These are phyloP conservation scores for Temnopleurus reevesii DNA, from an alignment of 53 echinoderm and acorn worm genomes.

Conservation along the genomic window DNA sequence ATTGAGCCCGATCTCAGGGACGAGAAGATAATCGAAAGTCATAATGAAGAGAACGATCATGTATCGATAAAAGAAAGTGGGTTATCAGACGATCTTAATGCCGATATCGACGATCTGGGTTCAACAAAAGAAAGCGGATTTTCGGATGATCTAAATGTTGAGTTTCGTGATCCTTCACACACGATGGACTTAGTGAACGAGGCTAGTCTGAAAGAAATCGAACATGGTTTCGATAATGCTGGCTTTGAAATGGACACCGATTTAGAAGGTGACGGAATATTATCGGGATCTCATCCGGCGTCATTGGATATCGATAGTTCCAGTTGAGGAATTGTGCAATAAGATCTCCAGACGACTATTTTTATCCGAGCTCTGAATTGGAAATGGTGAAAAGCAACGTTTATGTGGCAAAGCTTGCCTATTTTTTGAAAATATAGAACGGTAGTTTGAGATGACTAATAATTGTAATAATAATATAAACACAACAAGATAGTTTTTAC, in stretches of 20 bases:
- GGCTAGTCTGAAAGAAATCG: background rate
- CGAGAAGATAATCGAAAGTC: background rate
- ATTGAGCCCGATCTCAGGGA: background rate
- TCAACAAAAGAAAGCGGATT: background rate
- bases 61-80: background rate
- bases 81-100: background rate
- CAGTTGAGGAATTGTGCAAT: background rate
- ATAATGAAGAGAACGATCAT: background rate
- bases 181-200: background rate
- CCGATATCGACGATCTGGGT: background rate
- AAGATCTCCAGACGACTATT: background rate
- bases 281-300: background rate
- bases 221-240: background rate
- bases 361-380: background rate
- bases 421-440: background rate
- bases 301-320: constrained; percentile 2
- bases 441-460: background rate
- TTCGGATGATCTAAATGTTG: constrained; percentile 7
- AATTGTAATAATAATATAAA: background rate
- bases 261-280: background rate
- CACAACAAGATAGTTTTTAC: too few species aligned
- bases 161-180: background rate
- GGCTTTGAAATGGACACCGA: background rate
- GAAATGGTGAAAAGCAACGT: background rate
- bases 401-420: background rate